Evolutionary conservation across 1,140 invertebrate genomes (phyloP), one percentile per base, ranked within the genome.

Genomic region (Ephestia elutella): DNA sequence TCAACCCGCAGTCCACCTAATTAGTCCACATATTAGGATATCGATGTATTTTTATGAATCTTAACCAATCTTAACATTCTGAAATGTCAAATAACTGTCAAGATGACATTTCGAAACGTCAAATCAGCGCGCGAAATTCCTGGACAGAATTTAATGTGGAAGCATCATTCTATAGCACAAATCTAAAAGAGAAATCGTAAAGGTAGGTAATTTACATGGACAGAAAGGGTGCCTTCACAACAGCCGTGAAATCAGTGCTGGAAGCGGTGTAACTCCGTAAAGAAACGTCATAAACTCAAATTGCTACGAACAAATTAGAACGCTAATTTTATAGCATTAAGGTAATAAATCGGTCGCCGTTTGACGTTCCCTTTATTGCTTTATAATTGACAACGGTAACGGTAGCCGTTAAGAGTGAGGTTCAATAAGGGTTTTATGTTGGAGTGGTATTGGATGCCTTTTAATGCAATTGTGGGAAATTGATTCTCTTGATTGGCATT

Each of bases 311-410:
- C 80, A 84, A 86, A 86, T 86, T 82, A 82, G 73, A 78, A 82
- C 80, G 71, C 73, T 86, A 82, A 83, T 81, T 84, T 84, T 82
- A 81, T 84, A 55, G 61, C 68, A 82, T 77, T 78, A 83, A 77
- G 70, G 72, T 74, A 61, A 77, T 86, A 83, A 82, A 86, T 80
- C 68, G 73, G 65, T 54, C 62, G 66, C 62, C 61, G 57, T 56
- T 67, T 62, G 65, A n/a, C 58, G 66, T 78, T 77, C 77, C 65
- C 70, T 84, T 82, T 82, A 84, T 78, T 68, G 58, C 73, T 75
- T 73, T 78, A 76, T 72, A 79, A 76, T 79, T 65, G 70, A 59
- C 59, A 44, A 61, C 66, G 67, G 73, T 77, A 76, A 79, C 78
- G 68, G 82, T 81, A 81, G 78, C 81, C 54, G 66, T 78, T 75